Evolutionary conservation across 2,113 vertebrate species (phyloP), one percentile per base, ranked within the genome.

Genomic region (Galbula dea): DNA sequence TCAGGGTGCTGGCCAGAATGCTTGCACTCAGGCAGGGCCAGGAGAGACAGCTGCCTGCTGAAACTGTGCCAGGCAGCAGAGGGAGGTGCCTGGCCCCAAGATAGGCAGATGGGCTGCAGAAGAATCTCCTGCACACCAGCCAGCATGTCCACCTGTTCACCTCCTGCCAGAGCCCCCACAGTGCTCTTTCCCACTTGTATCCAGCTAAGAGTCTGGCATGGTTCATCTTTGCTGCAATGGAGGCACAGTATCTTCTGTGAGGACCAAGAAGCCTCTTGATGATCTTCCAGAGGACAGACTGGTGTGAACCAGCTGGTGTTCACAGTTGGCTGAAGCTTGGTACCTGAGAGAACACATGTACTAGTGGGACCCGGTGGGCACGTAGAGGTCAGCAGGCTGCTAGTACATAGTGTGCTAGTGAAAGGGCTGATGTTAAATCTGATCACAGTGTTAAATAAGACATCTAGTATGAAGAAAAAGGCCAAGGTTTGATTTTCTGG

Each of bases 271-370:
- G 26, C 23, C 14, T 82, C 43, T 65, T 45, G 30, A 34, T 4
- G 11, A 41, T 36, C 29, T 17, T 41, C 2, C 7, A 43, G 57
- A 57, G 41, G n/a, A 37, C 3, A 4, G 49, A 26, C 14, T 6
- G 8, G 3, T 13, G n/a, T 26, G 18, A 11, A 11, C 18, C 6
- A 1, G 18, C 29, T 72, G 34, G 10, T 59, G 29, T 1, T 69
- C 27, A 46, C 0, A 0, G 3, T 34, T 10, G 29, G n/a, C 24
- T 39, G 34, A 45, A 48, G 4, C 10, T 39, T 5, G 20, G 43
- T 20, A 8, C 43, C 39, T 15, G 13, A 41, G 69, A 13, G 9
- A 68, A 29, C 15, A 14, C 0, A 0, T 3, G 11, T 3, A 10
- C 8, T 3, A 3, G 55, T n/a, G 4, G 22, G 48, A 66, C 3